Conservation (phyloP, 2,888 invertebrate species). For the Leptopilina myrica region DNA sequence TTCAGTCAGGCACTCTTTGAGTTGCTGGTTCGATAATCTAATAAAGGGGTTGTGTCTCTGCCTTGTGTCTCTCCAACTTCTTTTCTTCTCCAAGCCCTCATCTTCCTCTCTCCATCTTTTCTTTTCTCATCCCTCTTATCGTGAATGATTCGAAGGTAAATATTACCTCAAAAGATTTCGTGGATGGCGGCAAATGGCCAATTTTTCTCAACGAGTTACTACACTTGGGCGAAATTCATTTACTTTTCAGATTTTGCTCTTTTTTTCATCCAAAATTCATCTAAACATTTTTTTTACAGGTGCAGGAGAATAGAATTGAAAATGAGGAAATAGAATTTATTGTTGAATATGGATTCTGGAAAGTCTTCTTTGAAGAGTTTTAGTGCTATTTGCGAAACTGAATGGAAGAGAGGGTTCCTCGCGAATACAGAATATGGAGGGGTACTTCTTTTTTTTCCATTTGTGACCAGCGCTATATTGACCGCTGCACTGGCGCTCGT, state of each 20-base stretch:
- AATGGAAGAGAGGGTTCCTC: slow-evolving; percentile 68
- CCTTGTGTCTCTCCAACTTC: slow-evolving; percentile 51
- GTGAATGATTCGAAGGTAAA: slow-evolving; percentile 66
- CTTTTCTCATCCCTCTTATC: slow-evolving; percentile 42
- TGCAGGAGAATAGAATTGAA: too few species aligned
- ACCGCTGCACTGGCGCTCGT: slow-evolving; percentile 62
- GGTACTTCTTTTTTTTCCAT: slow-evolving; percentile 48
- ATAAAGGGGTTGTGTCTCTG: slow-evolving; percentile 72
- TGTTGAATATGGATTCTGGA: slow-evolving; percentile 58
- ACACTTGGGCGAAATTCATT: slow-evolving; percentile 13
- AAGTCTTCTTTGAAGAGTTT: slow-evolving; percentile 55
- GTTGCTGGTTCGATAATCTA: slow-evolving; percentile 73
- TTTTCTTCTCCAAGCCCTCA: slow-evolving; percentile 39
- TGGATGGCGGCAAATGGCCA: slow-evolving; percentile 54
- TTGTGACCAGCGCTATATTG: slow-evolving; percentile 63
- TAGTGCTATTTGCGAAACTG: slow-evolving; percentile 66
- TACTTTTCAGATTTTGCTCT: slow-evolving; percentile 1
- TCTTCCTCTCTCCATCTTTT: slow-evolving; percentile 30
- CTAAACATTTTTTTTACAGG: too few species aligned
- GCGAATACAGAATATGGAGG: slow-evolving; percentile 45
- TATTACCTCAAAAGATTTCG: slow-evolving; percentile 68
- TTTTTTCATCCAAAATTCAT: background rate
- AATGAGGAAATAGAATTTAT: background rate
- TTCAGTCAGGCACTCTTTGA: slow-evolving; percentile 62
- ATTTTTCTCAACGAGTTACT: slow-evolving; percentile 47